Evolutionary conservation across 1,140 invertebrate species (phyloP).

Genomic region (Dreissena polymorpha): DNA sequence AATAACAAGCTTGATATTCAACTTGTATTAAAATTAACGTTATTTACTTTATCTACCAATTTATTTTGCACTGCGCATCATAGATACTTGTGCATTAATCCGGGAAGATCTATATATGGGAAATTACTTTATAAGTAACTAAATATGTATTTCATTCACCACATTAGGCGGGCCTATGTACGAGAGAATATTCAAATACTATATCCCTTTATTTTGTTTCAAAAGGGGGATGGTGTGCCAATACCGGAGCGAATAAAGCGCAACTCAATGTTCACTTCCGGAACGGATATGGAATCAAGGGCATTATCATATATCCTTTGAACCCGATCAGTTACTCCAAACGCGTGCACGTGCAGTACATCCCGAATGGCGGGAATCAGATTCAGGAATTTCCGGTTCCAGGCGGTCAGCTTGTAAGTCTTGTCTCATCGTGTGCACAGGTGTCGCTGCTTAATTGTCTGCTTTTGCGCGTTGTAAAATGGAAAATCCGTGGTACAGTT

Average conservation of each 20-base stretch:
- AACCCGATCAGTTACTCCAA: neutral
- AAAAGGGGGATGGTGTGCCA: slow-evolving; percentile 11
- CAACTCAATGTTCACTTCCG: neutral
- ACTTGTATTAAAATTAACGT: neutral
- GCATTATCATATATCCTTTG: neutral
- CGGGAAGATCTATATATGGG: no score
- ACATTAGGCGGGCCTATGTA: neutral
- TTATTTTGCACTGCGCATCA: no score
- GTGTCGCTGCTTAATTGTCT: no score
- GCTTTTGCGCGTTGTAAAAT: no score
- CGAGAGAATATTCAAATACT: neutral
- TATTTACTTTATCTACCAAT: no score
- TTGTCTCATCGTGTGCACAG: no score
- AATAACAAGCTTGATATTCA: neutral
- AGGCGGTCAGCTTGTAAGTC: slow-evolving; percentile 27
- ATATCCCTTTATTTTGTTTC: neutral
- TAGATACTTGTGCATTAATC: no score
- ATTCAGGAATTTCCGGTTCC: slow-evolving; percentile 13
- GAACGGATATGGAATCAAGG: slow-evolving; percentile 23
- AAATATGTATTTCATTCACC: no score
- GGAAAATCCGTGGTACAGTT: no score
- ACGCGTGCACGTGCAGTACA: slow-evolving; percentile 27
- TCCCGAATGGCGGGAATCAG: slow-evolving; percentile 33
- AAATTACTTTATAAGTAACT: no score
- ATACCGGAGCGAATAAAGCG: neutral